Evolutionary conservation across 1,140 invertebrate species (phyloP).

Genomic region (Hydropsyche tenuis): DNA sequence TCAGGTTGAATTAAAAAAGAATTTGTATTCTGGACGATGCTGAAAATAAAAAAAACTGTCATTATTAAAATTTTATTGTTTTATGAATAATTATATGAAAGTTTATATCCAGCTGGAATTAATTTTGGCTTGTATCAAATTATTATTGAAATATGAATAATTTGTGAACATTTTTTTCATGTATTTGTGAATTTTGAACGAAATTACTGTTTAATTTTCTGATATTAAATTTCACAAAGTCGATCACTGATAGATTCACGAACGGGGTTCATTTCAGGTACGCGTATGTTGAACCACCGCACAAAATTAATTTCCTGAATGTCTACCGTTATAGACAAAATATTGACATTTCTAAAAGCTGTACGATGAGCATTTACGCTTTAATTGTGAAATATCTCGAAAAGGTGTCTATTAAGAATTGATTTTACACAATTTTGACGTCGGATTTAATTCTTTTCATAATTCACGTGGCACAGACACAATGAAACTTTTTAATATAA

Average conservation of each 20-base stretch:
- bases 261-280: background rate
- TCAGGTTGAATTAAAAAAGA: too few species aligned
- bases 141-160: too few species aligned
- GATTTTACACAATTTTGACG: background rate
- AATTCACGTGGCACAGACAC: background rate
- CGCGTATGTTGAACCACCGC: background rate
- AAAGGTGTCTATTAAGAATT: background rate
- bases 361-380: background rate
- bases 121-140: too few species aligned
- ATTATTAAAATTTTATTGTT: too few species aligned
- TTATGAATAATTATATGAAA: too few species aligned
- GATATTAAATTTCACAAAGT: background rate
- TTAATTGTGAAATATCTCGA: too few species aligned
- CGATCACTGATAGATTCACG: background rate
- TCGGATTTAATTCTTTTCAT: background rate
- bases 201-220: too few species aligned
- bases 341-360: background rate
- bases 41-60: too few species aligned
- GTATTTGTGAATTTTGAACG: too few species aligned
- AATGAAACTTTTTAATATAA: background rate
- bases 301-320: slow-evolving; percentile 4
- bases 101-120: too few species aligned
- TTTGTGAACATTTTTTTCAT: too few species aligned
- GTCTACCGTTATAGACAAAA: background rate
- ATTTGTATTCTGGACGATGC: too few species aligned